Evolutionary conservation across 2,113 vertebrate genomes (phyloP).

Genomic region (Oplegnathus fasciatus): DNA sequence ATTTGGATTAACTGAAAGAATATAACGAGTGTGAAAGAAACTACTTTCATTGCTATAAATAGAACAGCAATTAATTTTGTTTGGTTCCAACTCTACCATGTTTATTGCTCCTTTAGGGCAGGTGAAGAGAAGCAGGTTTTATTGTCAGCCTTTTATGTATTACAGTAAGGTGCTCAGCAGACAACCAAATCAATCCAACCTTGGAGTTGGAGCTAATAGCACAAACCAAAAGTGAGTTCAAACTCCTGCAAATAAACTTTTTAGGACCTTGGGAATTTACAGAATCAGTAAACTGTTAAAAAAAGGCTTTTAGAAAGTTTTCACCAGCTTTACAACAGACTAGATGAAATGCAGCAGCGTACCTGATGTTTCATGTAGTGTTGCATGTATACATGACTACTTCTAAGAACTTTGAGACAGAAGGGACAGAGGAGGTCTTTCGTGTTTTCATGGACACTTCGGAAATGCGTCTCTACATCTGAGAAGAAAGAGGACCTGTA

Average conservation of each 20-base stretch:
- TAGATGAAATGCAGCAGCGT: slow-evolving; percentile 37
- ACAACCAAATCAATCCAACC: slow-evolving; percentile 77
- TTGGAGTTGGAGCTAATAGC: slow-evolving; percentile 52
- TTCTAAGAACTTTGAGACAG: slow-evolving; percentile 97
- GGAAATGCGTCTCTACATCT: slow-evolving; percentile 97
- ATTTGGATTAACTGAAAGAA: slow-evolving; percentile 40
- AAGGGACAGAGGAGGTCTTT: slow-evolving; percentile 97
- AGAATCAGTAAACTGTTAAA: neutral
- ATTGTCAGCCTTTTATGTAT: slow-evolving; percentile 73
- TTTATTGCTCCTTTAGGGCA: slow-evolving; percentile 55
- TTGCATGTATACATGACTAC: slow-evolving; percentile 94
- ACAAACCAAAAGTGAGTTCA: slow-evolving; percentile 56
- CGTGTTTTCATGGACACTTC: slow-evolving; percentile 94
- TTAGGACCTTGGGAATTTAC: slow-evolving; percentile 13
- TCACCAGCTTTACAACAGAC: neutral
- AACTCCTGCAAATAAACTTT: slow-evolving; percentile 46
- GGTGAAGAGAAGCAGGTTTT: slow-evolving; percentile 47
- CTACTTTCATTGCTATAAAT: slow-evolving; percentile 43
- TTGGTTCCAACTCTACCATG: slow-evolving; percentile 46
- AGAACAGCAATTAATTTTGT: slow-evolving; percentile 37
- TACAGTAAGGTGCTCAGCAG: slow-evolving; percentile 61
- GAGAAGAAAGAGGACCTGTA: slow-evolving; percentile 96
- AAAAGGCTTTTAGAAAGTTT: neutral
- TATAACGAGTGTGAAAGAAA: neutral
- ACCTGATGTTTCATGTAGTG: slow-evolving; percentile 99